These are phyloP conservation scores for Neotragus pygmaeus DNA, from an alignment of 2,113 vertebrate species.

Conservation along the genomic window DNA sequence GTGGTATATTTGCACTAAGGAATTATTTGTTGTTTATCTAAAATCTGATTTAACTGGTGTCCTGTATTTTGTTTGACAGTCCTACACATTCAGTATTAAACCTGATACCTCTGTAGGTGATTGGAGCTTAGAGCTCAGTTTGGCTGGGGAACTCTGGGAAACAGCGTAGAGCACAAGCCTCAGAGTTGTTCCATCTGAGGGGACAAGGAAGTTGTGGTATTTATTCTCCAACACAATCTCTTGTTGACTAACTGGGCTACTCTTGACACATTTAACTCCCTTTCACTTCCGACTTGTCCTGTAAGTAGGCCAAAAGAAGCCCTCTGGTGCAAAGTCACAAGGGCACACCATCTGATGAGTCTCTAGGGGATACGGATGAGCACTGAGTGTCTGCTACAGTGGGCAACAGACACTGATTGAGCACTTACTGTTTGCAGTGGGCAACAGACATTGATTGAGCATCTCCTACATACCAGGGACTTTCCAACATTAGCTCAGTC, in stretches of 20 bases:
- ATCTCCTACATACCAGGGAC: background rate
- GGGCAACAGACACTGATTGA: background rate
- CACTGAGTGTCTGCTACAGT: background rate
- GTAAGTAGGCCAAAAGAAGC: background rate
- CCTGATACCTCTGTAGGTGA: background rate
- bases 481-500: background rate
- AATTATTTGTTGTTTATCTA: background rate
- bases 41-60: background rate
- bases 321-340: background rate
- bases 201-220: background rate
- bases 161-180: background rate
- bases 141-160: background rate
- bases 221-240: background rate
- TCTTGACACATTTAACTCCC: background rate
- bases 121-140: background rate
- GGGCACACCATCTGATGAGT: background rate
- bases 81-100: background rate
- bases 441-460: background rate
- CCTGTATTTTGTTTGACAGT: background rate
- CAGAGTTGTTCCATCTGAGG: background rate
- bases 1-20: background rate
- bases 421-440: background rate
- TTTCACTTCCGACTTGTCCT: background rate
- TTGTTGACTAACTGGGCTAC: background rate
- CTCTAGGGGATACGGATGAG: background rate